phyloP scores from a whole-genome alignment of 1,140 invertebrate species.

The Drosophila melanica region DNA sequence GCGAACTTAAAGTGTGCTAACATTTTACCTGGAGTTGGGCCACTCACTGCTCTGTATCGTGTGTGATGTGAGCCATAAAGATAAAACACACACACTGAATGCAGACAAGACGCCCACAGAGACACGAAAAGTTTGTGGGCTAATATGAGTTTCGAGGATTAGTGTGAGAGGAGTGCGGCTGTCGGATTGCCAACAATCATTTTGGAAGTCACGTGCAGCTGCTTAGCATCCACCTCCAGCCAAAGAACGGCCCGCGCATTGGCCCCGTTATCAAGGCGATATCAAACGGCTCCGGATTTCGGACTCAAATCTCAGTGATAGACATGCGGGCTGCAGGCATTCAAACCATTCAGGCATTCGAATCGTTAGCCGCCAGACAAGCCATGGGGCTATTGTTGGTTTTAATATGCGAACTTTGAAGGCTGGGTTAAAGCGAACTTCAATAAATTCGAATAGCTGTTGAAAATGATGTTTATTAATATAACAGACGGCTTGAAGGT shows the following conservation, averaged over 20 bases:
- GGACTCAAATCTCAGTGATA: constrained; percentile 71
- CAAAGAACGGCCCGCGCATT: constrained; percentile 56
- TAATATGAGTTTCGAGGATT: constrained; percentile 39
- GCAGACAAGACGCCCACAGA: constrained; percentile 48
- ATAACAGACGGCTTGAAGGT: too few species aligned
- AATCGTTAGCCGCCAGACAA: constrained; percentile 56
- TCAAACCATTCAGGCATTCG: constrained; percentile 34
- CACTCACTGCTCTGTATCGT: constrained; percentile 19
- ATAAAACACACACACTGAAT: constrained; percentile 57
- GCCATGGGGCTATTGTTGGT: constrained; percentile 26
- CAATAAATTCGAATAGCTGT: too few species aligned
- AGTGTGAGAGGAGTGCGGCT: constrained; percentile 7
- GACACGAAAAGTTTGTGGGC: constrained; percentile 22
- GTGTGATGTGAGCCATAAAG: constrained; percentile 74
- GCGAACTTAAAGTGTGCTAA: constrained; percentile 64
- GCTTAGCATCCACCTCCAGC: constrained; percentile 65
- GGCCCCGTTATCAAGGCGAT: constrained; percentile 62
- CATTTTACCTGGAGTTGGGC: constrained; percentile 52
- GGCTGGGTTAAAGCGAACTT: not conserved
- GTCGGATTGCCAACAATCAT: constrained; percentile 31
- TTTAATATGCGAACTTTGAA: constrained; percentile 35
- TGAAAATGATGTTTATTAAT: too few species aligned
- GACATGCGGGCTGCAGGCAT: constrained; percentile 69
- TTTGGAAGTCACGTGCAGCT: constrained; percentile 78
- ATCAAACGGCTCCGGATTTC: constrained; percentile 41